Evolutionary conservation across 2,888 invertebrate species (phyloP).

Genomic region (Limenitis camilla): DNA sequence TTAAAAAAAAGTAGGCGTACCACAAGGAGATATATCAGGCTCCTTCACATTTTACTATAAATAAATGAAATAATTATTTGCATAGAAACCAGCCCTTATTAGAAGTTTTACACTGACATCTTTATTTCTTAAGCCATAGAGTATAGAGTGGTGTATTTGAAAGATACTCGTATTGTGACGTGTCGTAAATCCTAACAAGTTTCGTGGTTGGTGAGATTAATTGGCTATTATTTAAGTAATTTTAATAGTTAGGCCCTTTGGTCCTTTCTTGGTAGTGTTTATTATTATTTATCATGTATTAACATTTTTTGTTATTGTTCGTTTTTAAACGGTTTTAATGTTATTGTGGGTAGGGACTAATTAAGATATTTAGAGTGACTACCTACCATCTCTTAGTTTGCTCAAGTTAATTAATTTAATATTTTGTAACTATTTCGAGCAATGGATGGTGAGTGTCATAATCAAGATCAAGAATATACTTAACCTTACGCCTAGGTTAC

Average conservation of each 20-base stretch:
- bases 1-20: too few relatives aligned
- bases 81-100: too few relatives aligned
- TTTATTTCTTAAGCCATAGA: not conserved
- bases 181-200: constrained; percentile 52
- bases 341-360: not conserved
- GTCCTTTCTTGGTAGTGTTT: constrained; percentile 13
- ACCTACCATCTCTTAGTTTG: too few relatives aligned
- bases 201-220: constrained; percentile 61
- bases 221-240: constrained; percentile 65
- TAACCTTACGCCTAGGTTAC: too few relatives aligned
- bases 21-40: too few relatives aligned
- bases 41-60: too few relatives aligned
- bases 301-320: not conserved
- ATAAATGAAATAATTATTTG: too few relatives aligned
- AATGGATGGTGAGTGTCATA: too few relatives aligned
- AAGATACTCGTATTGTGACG: constrained; percentile 65
- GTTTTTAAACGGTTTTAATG: not conserved
- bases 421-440: too few relatives aligned
- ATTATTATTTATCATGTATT: constrained; percentile 1
- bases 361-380: not conserved
- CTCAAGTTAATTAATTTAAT: too few relatives aligned
- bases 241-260: constrained; percentile 48
- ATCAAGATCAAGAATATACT: too few relatives aligned
- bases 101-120: too few relatives aligned
- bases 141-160: constrained; percentile 4